A percentile compares a stretch with the other conserved stretches of the same genome.
phyloP scores from a whole-genome alignment of 92 coral and sea anemone genomes.

The Palythoa caribaeorum region DNA sequence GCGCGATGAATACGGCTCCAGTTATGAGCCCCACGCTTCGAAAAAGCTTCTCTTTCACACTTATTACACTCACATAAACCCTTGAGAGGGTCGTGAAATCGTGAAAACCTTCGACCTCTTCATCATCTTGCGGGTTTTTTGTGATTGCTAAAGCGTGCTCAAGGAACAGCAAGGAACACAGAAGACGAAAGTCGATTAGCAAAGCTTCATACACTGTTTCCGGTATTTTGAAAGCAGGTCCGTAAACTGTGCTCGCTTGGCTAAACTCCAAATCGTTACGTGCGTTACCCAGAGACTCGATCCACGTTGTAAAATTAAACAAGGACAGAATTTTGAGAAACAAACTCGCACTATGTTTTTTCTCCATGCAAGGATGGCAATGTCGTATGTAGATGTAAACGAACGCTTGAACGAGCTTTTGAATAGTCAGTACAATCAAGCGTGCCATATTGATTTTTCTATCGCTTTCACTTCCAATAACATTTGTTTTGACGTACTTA shows the following conservation, averaged over 20 bases:
- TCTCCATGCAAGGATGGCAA: background rate
- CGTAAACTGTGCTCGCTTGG: constrained; percentile 10
- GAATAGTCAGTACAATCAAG: constrained; percentile 8
- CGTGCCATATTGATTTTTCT: constrained; percentile 28
- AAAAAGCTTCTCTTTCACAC: background rate
- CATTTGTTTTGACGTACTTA: background rate
- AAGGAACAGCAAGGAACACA: constrained; percentile 17
- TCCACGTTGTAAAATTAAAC: constrained; percentile 19
- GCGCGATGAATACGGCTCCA: background rate
- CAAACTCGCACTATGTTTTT: constrained; percentile 40
- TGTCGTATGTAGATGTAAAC: constrained; percentile 42
- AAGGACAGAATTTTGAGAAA: constrained; percentile 41
- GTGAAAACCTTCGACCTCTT: background rate
- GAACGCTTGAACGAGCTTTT: constrained; percentile 34
- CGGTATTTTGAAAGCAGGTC: constrained; percentile 20
- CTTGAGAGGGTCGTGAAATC: background rate
- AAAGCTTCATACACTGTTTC: constrained; percentile 18
- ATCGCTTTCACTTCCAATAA: background rate
- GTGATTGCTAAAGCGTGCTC: constrained; percentile 21
- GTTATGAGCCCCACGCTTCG: background rate
- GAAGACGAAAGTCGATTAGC: constrained; percentile 22
- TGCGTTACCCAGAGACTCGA: constrained; percentile 9
- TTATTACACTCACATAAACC: background rate
- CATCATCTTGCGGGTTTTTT: background rate
- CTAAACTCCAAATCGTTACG: background rate